A percentile compares a stretch with the other conserved stretches of the same genome.
These are phyloP conservation scores for Drosophila sproati DNA, from an alignment of 1,140 invertebrate genomes.

Conservation along the genomic window DNA sequence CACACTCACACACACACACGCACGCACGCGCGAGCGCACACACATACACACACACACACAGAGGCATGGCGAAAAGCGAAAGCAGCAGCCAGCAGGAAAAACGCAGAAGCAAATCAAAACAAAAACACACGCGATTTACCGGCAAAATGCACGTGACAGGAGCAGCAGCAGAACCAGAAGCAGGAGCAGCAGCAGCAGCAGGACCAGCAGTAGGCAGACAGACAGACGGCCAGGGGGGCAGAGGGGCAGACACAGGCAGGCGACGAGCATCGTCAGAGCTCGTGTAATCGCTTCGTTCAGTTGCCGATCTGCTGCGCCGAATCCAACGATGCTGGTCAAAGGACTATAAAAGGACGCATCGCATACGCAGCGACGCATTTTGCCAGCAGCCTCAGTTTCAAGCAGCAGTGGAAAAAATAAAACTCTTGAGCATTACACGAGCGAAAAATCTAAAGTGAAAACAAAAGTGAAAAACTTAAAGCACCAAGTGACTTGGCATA, in stretches of 20 bases:
- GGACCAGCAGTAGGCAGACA: too few species aligned
- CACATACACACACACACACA: conserved; percentile 1
- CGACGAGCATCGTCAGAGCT: conserved; percentile 14
- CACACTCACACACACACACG: background rate
- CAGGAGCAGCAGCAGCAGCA: too few species aligned
- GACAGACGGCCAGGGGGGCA: too few species aligned
- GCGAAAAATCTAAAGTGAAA: conserved; percentile 50
- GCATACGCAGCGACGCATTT: conserved; percentile 51
- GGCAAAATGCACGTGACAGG: conserved; percentile 72
- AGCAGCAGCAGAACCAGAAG: background rate
- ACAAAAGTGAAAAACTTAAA: conserved; percentile 72
- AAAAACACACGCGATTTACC: conserved; percentile 75
- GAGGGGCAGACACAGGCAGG: background rate
- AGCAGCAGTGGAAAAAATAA: conserved; percentile 27
- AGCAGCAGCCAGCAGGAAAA: conserved; percentile 51
- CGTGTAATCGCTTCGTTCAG: conserved; percentile 30
- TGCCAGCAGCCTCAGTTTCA: conserved; percentile 54
- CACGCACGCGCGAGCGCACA: conserved; percentile 2
- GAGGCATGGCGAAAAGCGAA: conserved; percentile 59
- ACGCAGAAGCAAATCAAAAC: conserved; percentile 68
- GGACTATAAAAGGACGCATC: conserved; percentile 61
- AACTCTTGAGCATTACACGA: background rate
- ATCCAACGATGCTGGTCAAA: conserved; percentile 45
- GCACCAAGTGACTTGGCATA: conserved; percentile 40
- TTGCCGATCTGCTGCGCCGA: conserved; percentile 56